These are phyloP conservation scores for Seison nebaliae DNA, from an alignment of 1,140 invertebrate genomes.

Conservation along the genomic window DNA sequence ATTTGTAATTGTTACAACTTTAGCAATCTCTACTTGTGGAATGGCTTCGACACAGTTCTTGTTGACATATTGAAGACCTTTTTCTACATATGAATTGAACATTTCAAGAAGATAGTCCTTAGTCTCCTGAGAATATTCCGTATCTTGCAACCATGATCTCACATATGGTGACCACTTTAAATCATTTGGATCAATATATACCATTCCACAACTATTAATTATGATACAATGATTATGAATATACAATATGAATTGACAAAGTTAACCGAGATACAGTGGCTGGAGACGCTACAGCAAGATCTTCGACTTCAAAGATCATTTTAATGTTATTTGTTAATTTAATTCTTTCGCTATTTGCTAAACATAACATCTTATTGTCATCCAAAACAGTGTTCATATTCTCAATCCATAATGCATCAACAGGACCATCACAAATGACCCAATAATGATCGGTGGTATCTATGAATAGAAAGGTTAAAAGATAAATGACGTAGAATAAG, in stretches of 20 bases:
- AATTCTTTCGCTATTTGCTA: slow-evolving; percentile 29
- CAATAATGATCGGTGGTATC: slow-evolving; percentile 9
- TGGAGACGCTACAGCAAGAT: slow-evolving; percentile 28
- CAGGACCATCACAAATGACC: slow-evolving; percentile 18
- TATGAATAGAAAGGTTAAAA: background rate
- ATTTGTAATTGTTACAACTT: slow-evolving; percentile 43
- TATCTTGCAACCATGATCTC: slow-evolving; percentile 21
- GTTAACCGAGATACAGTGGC: slow-evolving; percentile 28
- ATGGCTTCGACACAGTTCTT: slow-evolving; percentile 39
- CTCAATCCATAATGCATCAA: slow-evolving; percentile 30
- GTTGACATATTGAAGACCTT: slow-evolving; percentile 37
- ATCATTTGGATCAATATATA: slow-evolving; percentile 27
- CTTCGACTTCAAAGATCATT: slow-evolving; percentile 31
- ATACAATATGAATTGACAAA: background rate
- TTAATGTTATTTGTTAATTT: slow-evolving; percentile 29
- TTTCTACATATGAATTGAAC: slow-evolving; percentile 38
- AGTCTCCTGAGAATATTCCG: slow-evolving; percentile 17
- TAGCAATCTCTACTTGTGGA: slow-evolving; percentile 44
- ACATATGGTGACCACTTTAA: slow-evolving; percentile 28
- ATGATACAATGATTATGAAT: background rate
- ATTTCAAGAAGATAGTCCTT: slow-evolving; percentile 33
- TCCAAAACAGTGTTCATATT: slow-evolving; percentile 32
- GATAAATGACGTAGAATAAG: too few species aligned
- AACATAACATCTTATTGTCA: slow-evolving; percentile 34
- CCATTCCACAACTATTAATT: slow-evolving; percentile 27